Percentiles rank a stretch among this genome's conserved stretches.
These are phyloP conservation scores for Cossypha caffra DNA, from an alignment of 2,797 vertebrate genomes.

Conservation along the genomic window DNA sequence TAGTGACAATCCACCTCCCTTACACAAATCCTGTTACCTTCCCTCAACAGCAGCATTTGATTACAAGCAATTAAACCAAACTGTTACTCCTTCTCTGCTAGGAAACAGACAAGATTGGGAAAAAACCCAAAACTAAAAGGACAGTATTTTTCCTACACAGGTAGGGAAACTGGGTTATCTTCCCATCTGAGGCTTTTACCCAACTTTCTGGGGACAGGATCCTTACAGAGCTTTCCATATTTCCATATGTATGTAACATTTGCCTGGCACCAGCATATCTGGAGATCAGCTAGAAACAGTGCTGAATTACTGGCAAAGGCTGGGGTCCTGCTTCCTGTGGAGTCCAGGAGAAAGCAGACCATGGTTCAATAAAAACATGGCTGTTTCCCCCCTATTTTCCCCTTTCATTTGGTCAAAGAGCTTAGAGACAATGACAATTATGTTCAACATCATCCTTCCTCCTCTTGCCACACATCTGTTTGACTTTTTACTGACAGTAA, in stretches of 20 bases:
- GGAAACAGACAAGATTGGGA: background rate
- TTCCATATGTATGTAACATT: background rate
- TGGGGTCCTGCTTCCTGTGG: rapidly evolving
- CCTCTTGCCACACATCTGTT: rapidly evolving
- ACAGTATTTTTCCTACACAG: background rate
- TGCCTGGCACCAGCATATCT: background rate
- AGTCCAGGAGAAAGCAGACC: background rate
- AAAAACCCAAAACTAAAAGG: background rate
- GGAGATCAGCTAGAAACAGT: background rate
- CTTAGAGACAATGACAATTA: background rate
- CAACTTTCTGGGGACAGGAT: background rate
- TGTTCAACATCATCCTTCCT: background rate
- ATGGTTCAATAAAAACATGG: background rate
- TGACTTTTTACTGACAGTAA: background rate
- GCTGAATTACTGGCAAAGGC: background rate
- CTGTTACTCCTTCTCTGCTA: background rate
- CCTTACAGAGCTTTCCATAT: background rate
- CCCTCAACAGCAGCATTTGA: background rate
- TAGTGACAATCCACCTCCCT: background rate
- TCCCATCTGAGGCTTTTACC: background rate
- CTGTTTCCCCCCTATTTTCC: background rate
- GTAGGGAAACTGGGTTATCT: background rate
- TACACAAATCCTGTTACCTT: background rate
- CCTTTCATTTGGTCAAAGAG: background rate
- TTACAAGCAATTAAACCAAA: background rate